These are phyloP conservation scores for Pollenia labialis DNA, from an alignment of 2,888 invertebrate species.

Conservation along the genomic window DNA sequence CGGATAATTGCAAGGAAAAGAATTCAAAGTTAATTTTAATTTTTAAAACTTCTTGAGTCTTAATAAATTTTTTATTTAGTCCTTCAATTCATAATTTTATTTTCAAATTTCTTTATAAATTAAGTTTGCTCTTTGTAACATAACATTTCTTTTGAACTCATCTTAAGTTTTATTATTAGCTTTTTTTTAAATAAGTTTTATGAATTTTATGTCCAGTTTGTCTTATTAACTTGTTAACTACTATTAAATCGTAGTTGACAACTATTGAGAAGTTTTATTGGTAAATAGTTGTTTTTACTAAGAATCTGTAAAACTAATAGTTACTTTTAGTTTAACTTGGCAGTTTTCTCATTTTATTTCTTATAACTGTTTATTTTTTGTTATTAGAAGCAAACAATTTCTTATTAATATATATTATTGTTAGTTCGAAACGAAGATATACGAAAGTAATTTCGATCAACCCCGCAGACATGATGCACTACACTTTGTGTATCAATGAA, in stretches of 20 bases:
- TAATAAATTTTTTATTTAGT: too few relatives aligned
- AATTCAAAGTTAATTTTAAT: neutral
- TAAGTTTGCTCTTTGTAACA: too few relatives aligned
- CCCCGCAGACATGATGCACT: too few relatives aligned
- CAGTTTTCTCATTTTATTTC: neutral
- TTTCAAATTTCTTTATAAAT: too few relatives aligned
- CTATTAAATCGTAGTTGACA: slow-evolving; percentile 41
- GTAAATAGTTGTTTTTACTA: slow-evolving; percentile 28
- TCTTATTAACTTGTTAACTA: slow-evolving; percentile 12
- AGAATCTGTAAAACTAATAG: slow-evolving; percentile 40
- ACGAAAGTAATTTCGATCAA: too few relatives aligned
- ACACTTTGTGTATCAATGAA: too few relatives aligned
- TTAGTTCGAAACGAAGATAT: neutral
- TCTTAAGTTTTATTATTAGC: neutral
- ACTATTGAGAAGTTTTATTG: slow-evolving; percentile 58
- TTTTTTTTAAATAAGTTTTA: too few relatives aligned
- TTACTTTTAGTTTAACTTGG: slow-evolving; percentile 10
- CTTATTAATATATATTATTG: neutral
- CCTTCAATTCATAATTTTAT: too few relatives aligned
- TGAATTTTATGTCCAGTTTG: slow-evolving; percentile 14
- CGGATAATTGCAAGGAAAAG: neutral
- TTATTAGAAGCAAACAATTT: neutral
- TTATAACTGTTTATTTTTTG: neutral
- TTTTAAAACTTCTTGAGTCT: too few relatives aligned
- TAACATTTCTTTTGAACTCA: neutral